Evolutionary conservation across 1,140 invertebrate species (phyloP), one percentile per base, ranked within the genome.

Genomic region (Planococcus citri): DNA sequence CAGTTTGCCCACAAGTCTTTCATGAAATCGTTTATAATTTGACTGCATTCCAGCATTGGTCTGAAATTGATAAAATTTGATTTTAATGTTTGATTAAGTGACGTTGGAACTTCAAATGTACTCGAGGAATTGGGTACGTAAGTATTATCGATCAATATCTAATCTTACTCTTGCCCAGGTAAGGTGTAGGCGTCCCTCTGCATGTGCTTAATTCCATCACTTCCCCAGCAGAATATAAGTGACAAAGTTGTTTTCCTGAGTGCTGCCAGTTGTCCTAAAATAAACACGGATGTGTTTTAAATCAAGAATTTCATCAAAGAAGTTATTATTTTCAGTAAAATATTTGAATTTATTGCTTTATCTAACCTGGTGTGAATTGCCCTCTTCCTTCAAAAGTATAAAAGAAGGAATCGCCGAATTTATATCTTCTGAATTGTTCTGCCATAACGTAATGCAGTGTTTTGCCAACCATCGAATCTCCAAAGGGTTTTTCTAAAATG

Each of bases 321-420:
- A n/a, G n/a, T n/a, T n/a, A n/a, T n/a, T n/a, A n/a, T n/a, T n/a
- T n/a, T n/a, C n/a, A n/a, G n/a, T n/a, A n/a, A n/a, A n/a, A n/a
- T n/a, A n/a, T n/a, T n/a, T n/a, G n/a, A 9, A 51, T 51, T 51
- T 51, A 51, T 17, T 6, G 41, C 33, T 8, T 51, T 17, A n/a
- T 4, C 41, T 70, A 68, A 72, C 71, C 69, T 29, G 84, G 85
- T 0, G 89, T 91, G 78, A 95, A 95, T 2, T 90, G 90, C 27
- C 92, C 94, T 0, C 92, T 92, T 74, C 92, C 27, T 64, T 68
- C 41, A 25, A 69, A 68, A 12, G 71, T 61, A 37, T 72, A 71
- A 90, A 93, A 98, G 78, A 95, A 97, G 75, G 94, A 84, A 78
- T 98, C 95, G 69, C 94, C 95, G 70, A 88, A 24, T 51, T 72